These are phyloP conservation scores for Argyrosomus regius DNA, from an alignment of 2,797 vertebrate genomes.

Conservation along the genomic window DNA sequence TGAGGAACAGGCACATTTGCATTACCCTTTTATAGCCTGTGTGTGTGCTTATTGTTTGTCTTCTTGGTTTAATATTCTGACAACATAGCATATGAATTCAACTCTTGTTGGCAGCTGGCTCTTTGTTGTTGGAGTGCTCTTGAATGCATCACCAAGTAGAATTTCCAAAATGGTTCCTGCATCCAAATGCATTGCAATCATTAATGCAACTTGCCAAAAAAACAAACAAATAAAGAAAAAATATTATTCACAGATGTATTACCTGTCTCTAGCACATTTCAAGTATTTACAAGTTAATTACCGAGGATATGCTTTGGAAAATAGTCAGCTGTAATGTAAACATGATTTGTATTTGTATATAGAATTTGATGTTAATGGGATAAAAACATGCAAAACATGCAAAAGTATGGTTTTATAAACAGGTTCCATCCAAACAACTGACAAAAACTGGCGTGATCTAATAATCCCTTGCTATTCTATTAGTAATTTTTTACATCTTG, in stretches of 20 bases:
- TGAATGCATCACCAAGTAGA: constrained; percentile 13
- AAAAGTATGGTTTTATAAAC: constrained; percentile 37
- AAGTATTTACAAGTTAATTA: constrained; percentile 1
- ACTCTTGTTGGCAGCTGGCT: constrained; percentile 11
- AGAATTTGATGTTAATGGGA: constrained; percentile 20
- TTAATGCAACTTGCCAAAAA: constrained; percentile 1
- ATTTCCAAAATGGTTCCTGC: constrained; percentile 6
- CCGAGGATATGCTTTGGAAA: constrained; percentile 12
- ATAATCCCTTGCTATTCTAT: constrained; percentile 36
- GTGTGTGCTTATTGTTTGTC: constrained; percentile 31
- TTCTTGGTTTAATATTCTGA: constrained; percentile 23
- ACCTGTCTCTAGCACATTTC: neutral
- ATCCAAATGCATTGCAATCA: constrained; percentile 13
- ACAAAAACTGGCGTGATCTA: constrained; percentile 33
- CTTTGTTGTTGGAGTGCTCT: constrained; percentile 18
- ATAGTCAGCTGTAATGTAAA: constrained; percentile 22
- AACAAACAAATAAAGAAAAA: neutral
- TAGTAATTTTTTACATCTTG: constrained; percentile 42
- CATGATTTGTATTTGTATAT: constrained; percentile 35
- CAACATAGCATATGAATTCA: constrained; percentile 17
- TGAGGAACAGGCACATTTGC: neutral
- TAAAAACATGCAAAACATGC: constrained; percentile 34
- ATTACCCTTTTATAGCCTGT: constrained; percentile 2
- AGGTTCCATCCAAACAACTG: constrained; percentile 39
- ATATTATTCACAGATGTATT: constrained; percentile 23